Evolutionary conservation across 2,888 invertebrate species (phyloP), one percentile per base, ranked within the genome.

Genomic region (Podabrus alpinus): DNA sequence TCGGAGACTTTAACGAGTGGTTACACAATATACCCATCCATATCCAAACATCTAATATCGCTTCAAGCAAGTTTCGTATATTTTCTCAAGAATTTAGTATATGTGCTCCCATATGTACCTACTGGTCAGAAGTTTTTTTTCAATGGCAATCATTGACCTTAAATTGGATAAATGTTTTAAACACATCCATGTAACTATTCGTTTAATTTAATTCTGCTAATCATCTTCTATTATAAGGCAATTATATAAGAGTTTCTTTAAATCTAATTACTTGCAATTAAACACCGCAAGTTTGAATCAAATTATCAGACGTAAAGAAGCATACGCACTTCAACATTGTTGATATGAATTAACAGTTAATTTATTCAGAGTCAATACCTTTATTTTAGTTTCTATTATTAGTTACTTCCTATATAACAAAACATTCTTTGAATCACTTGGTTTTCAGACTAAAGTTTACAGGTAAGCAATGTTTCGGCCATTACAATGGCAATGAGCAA

Each of bases 111-210:
- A 19, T 21, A 19, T 19, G 16, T 64, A 45, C n/a, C 45, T 45
- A 45, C 45, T 45, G n/a, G 45, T 45, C 45, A 45, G 45, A 64
- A 19, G 7, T 64, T 19, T 13, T 19, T 72, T 68, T 75, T 75
- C 67, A 75, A 69, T 72, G 60, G 66, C 72, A 76, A 69, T 71
- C 75, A 60, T 76, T 76, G 73, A 76, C 75, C 72, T 69, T 66
- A 66, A 73, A 69, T 69, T 68, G 66, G 69, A 69, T 64, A 69
- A 17, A 45, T 45, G 45, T 45, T 45, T 45, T 45, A 7, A n/a
- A 29, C 13, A 13, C 11, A 29, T 29, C 13, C 29, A 29, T n/a
- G 45, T 45, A n/a, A n/a, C n/a, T n/a, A 45, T n/a, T 45, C n/a
- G n/a, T 45, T n/a, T 7, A 45, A 45, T 7, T 5, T 45, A 45